phyloP scores from a whole-genome alignment of 2,888 invertebrate genomes.

The Biston betularia region DNA sequence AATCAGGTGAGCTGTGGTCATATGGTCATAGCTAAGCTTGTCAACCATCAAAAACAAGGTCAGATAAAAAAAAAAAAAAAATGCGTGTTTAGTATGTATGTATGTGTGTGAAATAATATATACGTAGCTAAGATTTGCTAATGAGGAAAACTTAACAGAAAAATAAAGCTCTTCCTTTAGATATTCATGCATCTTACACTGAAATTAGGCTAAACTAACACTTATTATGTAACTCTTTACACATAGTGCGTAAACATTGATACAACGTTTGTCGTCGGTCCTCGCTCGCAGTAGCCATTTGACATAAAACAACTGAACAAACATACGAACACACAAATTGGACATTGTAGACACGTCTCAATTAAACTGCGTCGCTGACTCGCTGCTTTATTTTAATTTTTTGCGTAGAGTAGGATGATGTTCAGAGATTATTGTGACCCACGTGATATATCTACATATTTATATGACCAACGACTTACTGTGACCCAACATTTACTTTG shows the following conservation, averaged over 20 bases:
- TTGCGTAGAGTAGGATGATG: conserved; percentile 21
- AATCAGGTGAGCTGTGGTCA: no score
- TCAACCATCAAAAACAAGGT: no score
- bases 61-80: no score
- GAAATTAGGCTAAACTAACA: conserved; percentile 32
- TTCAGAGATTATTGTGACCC: conserved; percentile 15
- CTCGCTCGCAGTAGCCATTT: conserved; percentile 31
- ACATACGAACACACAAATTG: conserved; percentile 29
- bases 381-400: conserved; percentile 19
- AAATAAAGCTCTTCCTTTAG: neutral
- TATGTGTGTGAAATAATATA: no score
- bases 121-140: neutral
- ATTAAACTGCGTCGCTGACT: conserved; percentile 33
- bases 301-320: conserved; percentile 35
- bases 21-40: no score
- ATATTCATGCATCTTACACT: conserved; percentile 6
- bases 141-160: neutral
- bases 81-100: no score
- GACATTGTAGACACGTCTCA: conserved; percentile 27
- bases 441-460: neutral
- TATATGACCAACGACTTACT: neutral
- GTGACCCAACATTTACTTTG: no score
- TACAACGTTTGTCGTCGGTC: conserved; percentile 27
- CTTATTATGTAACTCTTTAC: conserved; percentile 27
- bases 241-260: conserved; percentile 23